These are phyloP conservation scores for Takifugu bimaculatus DNA, from an alignment of 2,113 vertebrate genomes.

Conservation along the genomic window DNA sequence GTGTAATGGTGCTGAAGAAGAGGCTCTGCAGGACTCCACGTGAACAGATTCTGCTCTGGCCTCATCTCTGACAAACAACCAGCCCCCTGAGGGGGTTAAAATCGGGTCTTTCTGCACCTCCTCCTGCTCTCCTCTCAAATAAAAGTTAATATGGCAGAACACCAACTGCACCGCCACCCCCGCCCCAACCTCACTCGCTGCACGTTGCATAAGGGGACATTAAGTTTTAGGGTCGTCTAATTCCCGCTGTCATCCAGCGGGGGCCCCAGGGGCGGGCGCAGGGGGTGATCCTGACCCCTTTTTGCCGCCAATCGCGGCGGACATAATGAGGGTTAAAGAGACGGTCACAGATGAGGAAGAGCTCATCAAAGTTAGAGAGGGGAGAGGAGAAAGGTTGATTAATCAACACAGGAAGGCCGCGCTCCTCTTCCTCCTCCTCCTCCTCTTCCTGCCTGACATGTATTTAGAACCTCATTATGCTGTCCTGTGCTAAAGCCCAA, in stretches of 20 bases:
- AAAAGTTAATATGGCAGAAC: constrained; percentile 73
- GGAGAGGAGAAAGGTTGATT: constrained; percentile 57
- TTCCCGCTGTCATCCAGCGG: constrained; percentile 59
- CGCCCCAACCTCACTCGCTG: constrained; percentile 51
- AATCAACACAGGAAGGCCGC: constrained; percentile 52
- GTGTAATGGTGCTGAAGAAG: too few relatives aligned
- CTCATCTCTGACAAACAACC: too few relatives aligned
- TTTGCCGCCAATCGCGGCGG: constrained; percentile 28
- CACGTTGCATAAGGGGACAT: constrained; percentile 70
- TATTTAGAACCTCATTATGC: constrained; percentile 70
- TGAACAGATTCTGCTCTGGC: too few relatives aligned
- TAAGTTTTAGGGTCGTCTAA: constrained; percentile 75
- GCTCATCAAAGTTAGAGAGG: constrained; percentile 59
- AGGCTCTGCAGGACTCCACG: too few relatives aligned
- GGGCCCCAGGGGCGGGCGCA: constrained; percentile 26
- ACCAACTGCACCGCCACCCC: constrained; percentile 58
- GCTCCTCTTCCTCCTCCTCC: constrained; percentile 4
- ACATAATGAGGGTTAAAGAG: constrained; percentile 75
- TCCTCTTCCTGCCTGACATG: constrained; percentile 48
- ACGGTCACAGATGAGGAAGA: constrained; percentile 64
- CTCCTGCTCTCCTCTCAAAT: constrained; percentile 23
- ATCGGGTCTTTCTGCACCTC: not conserved
- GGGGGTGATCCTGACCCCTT: constrained; percentile 16
- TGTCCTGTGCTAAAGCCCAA: constrained; percentile 55
- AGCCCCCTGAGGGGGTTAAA: not conserved